Evolutionary conservation across 2,888 invertebrate genomes (phyloP).

Genomic region (Palloptera scutellata): DNA sequence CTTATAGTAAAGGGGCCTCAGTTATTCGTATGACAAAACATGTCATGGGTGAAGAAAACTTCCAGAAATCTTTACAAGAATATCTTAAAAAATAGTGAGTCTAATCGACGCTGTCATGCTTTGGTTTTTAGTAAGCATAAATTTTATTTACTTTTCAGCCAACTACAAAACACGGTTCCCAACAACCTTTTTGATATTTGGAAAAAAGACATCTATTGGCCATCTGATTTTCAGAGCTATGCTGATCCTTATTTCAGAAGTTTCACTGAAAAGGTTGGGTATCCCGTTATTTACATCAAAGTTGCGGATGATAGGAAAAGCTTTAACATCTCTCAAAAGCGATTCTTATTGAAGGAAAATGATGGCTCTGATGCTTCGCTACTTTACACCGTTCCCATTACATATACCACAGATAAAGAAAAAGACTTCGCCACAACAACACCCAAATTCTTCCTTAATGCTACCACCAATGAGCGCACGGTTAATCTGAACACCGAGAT

Average conservation of each 20-base stretch:
- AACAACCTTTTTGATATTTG: conserved; percentile 66
- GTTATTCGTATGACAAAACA: conserved; percentile 75
- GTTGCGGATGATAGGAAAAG: conserved; percentile 19
- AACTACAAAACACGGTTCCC: conserved; percentile 63
- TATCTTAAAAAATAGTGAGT: conserved; percentile 68
- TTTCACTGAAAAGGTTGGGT: conserved; percentile 74
- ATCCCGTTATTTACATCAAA: conserved; percentile 70
- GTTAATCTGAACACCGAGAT: conserved; percentile 36
- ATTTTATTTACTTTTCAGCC: conserved; percentile 41
- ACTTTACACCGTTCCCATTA: conserved; percentile 55
- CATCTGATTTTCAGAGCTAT: conserved; percentile 52
- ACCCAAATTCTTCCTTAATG: conserved; percentile 44
- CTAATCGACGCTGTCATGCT: background rate
- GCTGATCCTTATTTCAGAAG: conserved; percentile 61
- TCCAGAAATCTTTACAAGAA: conserved; percentile 66
- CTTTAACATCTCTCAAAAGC: conserved; percentile 45
- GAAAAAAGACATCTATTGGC: conserved; percentile 50
- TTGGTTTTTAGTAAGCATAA: background rate
- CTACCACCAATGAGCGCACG: conserved; percentile 28
- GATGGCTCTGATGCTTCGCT: conserved; percentile 45
- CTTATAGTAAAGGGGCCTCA: conserved; percentile 73
- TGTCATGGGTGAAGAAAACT: conserved; percentile 66
- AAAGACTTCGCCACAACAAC: conserved; percentile 47
- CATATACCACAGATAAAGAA: conserved; percentile 49
- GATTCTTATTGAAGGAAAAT: conserved; percentile 45